Conservation (phyloP, 2,113 vertebrate species). For the Riparia riparia region DNA sequence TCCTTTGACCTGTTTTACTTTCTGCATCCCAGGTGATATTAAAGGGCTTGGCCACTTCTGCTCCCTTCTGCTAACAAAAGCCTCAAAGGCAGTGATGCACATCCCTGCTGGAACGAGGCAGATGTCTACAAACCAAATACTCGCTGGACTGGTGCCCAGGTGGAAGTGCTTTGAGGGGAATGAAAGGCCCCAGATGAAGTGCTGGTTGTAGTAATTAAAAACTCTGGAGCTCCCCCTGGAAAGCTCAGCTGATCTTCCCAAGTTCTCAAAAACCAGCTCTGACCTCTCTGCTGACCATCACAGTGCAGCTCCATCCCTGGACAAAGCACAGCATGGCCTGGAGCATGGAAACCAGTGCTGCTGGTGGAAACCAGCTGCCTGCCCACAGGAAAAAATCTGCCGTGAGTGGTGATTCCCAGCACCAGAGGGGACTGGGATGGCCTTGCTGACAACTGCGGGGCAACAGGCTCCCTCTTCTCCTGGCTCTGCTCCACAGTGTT, state of each 20-base stretch:
- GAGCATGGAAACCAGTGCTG: not conserved
- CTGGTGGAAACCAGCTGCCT: not conserved
- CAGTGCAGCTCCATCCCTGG: not conserved
- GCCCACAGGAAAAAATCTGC: not conserved
- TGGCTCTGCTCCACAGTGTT: not conserved
- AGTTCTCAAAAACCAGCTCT: not conserved
- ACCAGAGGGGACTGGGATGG: rapidly evolving
- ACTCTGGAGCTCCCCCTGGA: not conserved
- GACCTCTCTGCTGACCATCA: not conserved
- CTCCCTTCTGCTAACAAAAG: not conserved
- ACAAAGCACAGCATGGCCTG: not conserved
- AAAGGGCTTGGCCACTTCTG: not conserved
- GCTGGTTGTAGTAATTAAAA: not conserved
- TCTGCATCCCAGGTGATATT: rapidly evolving
- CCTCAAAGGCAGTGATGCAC: not conserved
- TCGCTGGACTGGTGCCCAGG: not conserved
- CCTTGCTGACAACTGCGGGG: not conserved
- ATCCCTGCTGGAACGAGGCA: not conserved
- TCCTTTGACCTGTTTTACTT: not conserved
- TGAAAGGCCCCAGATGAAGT: not conserved
- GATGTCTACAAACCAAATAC: not conserved
- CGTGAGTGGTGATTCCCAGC: rapidly evolving
- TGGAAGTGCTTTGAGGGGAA: not conserved
- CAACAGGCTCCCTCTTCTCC: not conserved
- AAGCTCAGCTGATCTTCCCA: not conserved